Conservation (phyloP, 1,140 invertebrate genomes). For the Calosoma granatense region DNA sequence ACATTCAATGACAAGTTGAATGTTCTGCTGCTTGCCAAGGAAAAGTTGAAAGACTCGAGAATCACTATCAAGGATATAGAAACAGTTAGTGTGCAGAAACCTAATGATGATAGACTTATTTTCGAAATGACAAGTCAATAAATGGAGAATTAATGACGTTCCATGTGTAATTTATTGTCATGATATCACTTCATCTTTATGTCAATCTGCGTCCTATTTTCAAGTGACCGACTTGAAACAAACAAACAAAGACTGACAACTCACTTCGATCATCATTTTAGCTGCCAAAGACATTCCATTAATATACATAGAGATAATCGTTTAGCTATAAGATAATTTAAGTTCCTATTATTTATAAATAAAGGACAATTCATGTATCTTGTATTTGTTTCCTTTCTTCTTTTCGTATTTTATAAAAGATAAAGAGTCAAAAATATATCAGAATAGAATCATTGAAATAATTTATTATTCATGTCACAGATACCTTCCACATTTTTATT, state of each 20-base stretch:
- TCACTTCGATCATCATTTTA: too few relatives aligned
- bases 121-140: background rate
- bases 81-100: background rate
- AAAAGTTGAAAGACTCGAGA: conserved; percentile 15
- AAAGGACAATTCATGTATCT: background rate
- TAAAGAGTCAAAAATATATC: too few relatives aligned
- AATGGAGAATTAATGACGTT: background rate
- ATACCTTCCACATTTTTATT: too few relatives aligned
- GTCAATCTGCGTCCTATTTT: too few relatives aligned
- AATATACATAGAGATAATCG: too few relatives aligned
- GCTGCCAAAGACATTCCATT: background rate
- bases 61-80: background rate
- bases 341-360: background rate
- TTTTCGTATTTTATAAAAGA: background rate
- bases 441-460: too few relatives aligned
- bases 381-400: too few relatives aligned
- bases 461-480: too few relatives aligned
- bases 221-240: background rate
- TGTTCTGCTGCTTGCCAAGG: conserved; percentile 16
- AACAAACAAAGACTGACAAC: too few relatives aligned
- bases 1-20: conserved; percentile 19
- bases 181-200: too few relatives aligned
- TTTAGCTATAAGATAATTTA: background rate
- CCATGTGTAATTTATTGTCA: too few relatives aligned
- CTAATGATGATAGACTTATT: background rate